Evolutionary conservation across 92 coral and sea anemone species (phyloP).

Genomic region (Phenganax marumi): DNA sequence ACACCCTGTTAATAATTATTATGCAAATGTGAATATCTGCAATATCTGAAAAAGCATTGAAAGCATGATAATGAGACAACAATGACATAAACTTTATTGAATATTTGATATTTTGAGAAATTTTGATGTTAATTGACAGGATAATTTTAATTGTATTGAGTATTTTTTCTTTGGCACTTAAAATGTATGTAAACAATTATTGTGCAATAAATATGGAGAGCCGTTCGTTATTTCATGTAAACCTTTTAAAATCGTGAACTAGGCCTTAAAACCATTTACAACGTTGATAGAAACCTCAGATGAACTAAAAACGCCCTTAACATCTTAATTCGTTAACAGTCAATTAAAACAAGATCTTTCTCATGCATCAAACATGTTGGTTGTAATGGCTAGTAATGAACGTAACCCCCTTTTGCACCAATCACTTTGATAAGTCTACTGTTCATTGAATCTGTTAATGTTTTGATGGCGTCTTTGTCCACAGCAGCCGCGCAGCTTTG

Average conservation of each 20-base stretch:
- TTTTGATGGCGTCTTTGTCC: conserved; percentile 15
- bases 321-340: not conserved
- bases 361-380: conserved; percentile 6
- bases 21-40: no score
- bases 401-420: no score
- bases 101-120: conserved; percentile 3
- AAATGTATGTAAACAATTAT: not conserved
- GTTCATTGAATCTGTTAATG: conserved; percentile 19
- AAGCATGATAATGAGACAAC: no score
- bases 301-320: not conserved
- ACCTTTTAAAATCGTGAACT: not conserved
- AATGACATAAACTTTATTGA: not conserved
- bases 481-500: conserved; percentile 28
- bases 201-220: conserved; percentile 2
- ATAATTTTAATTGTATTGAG: not conserved
- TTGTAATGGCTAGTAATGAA: not conserved
- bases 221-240: not conserved
- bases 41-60: no score
- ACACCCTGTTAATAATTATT: no score
- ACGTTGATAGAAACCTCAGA: not conserved
- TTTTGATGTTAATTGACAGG: conserved; percentile 7
- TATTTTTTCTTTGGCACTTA: not conserved
- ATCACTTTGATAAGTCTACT: no score
- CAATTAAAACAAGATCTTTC: not conserved
- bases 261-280: not conserved